Percentiles rank a stretch among this genome's conserved stretches.
These are phyloP conservation scores for Axea sp. DNA, from an alignment of 2,888 invertebrate species.

Conservation along the genomic window DNA sequence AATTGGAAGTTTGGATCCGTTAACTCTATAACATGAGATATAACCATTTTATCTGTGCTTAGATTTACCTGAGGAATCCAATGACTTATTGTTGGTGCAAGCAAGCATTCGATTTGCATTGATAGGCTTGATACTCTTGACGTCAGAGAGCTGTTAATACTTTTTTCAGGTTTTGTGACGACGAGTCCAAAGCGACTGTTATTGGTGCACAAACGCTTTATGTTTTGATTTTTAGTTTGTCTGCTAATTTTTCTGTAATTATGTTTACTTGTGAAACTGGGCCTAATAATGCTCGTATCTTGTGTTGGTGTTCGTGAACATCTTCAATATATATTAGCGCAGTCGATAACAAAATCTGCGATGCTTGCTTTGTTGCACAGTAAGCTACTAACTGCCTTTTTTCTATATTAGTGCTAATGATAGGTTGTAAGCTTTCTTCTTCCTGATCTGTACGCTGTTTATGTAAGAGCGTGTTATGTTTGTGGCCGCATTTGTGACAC, in stretches of 20 bases:
- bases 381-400: background rate
- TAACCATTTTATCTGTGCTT: background rate
- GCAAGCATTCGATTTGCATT: background rate
- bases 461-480: conserved; percentile 8
- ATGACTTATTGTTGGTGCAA: background rate
- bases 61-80: background rate
- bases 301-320: background rate
- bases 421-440: background rate
- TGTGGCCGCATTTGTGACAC: conserved; percentile 3
- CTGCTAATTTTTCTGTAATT: background rate
- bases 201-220: background rate
- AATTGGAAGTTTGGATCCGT: background rate
- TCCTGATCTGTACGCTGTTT: no score
- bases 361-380: background rate
- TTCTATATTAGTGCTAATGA: background rate
- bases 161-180: background rate
- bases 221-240: background rate
- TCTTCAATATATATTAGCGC: background rate
- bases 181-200: background rate
- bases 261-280: background rate
- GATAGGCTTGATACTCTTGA: background rate
- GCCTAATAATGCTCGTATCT: background rate
- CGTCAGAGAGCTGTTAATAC: background rate
- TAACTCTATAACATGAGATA: background rate
- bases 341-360: background rate